A percentile compares a stretch with the other conserved stretches of the same genome.
Conservation (phyloP, 2,888 invertebrate species). For the Cepaea hortensis region DNA sequence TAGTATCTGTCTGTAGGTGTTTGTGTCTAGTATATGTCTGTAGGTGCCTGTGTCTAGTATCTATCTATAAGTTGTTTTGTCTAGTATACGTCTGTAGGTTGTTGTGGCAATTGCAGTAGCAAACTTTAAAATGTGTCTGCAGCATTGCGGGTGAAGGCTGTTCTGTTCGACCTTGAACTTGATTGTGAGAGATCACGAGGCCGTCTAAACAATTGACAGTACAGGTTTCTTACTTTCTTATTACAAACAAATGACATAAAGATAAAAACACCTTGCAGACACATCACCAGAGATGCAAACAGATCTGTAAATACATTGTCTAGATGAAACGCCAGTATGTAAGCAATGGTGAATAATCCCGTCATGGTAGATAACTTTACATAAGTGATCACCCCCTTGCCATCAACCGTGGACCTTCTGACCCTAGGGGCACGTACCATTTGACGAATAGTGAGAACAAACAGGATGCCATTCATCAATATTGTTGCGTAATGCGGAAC, state of each 20-base stretch:
- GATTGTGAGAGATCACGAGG: too few relatives aligned
- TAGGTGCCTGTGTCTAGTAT: too few relatives aligned
- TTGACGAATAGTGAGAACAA: constrained; percentile 49
- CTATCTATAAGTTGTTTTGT: too few relatives aligned
- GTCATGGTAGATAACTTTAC: constrained; percentile 55
- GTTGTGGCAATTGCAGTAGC: too few relatives aligned
- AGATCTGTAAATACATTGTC: not conserved
- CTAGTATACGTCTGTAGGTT: too few relatives aligned
- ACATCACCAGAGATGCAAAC: constrained; percentile 46
- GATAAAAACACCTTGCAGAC: constrained; percentile 54
- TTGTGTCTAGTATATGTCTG: too few relatives aligned
- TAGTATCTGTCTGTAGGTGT: too few relatives aligned
- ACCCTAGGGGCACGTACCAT: constrained; percentile 47
- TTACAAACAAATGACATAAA: constrained; percentile 55
- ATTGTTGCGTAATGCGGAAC: constrained; percentile 50
- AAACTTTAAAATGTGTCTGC: too few relatives aligned
- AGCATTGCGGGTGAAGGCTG: too few relatives aligned
- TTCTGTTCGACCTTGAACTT: too few relatives aligned
- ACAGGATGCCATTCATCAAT: constrained; percentile 49
- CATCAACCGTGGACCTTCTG: not conserved
- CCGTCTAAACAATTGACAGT: not conserved
- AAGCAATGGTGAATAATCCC: constrained; percentile 53
- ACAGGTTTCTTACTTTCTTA: constrained; percentile 49
- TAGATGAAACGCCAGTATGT: constrained; percentile 42
- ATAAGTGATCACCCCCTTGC: constrained; percentile 46